Base-by-base conservation (phyloP, 2,797 vertebrate species). In the Pangasius sanitwongsei region DNA sequence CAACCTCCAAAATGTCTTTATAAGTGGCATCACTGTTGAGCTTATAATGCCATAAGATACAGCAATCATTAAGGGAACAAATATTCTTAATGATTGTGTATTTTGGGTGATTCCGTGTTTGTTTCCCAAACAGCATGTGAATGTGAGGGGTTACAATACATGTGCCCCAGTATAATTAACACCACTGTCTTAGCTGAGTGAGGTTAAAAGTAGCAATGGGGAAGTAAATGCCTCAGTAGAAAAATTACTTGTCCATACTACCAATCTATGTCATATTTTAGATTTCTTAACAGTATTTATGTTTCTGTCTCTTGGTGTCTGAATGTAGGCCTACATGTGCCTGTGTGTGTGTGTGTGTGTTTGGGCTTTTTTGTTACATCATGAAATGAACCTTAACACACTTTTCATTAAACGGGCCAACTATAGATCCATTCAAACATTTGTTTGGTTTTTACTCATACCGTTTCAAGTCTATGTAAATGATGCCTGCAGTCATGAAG, bases 11-110 rank as follows among this genome's bases (percentile, higher is more conserved):
- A 61, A 80, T 87, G 34, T 74, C 81, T 67, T 75, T 81, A 88
- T 81, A 87, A 88, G 89, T 41, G n/a, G 41, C 67, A 82, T 69
- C 74, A 85, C 53, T 72, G 81, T 53, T 28, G 34, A 69, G 28
- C 87, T 67, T 87, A 82, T 65, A 48, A 41, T 88, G 87, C 13
- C 59, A 87, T 28, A 89, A 85, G 50, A 87, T 78, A 85, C 67
- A 87, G 59, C 23, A 81, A 88, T 50, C 53, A 82, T 83, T 89
- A 88, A 44, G 37, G 53, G 81, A 80, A 69, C 37, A 81, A 90
- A 87, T 87, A 86, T 89, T 85, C 82, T 88, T 91, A 89, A 87
- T 89, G 87, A 87, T 57, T 88, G 89, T 90, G 70, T 90, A 88
- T 89, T 90, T 91, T 89, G 86, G 83, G 55, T 85, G 65, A 55